Base-by-base conservation (phyloP, 2,113 vertebrate species). In the Boleophthalmus pectinirostris region DNA sequence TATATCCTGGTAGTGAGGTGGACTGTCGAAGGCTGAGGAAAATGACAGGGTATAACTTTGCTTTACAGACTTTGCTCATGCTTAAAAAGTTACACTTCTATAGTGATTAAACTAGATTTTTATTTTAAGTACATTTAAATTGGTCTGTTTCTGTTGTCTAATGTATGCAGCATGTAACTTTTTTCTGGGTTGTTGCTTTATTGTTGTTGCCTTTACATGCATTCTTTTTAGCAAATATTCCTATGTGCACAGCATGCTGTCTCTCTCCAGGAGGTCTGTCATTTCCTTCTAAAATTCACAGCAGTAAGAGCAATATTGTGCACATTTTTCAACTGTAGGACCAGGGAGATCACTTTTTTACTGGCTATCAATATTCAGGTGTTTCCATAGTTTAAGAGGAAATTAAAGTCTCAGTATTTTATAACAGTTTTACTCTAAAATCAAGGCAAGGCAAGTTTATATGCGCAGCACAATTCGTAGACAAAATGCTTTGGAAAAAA, bases 1-100 rank as follows among this genome's bases (percentile, higher is more conserved):
- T 87, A 85, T 92, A 89, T 49, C 33, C 0, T 21, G 51, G 24
- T 68, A 66, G 63, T 61, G 29, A 78, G 69, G 66, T 66, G 14
- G 18, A 58, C 61, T 5, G 66, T 69, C 33, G 65, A 78, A 71
- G 65, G 64, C 67, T 35, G n/a, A 45, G 61, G 23, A 70, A 68
- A 78, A 68, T 74, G 69, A 84, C 78, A 73, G 53, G 68, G 68
- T 53, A 5, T 51, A 5, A 24, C 14, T 24, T 25, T 29, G 25
- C 47, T 64, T 45, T 38, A 23, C 51, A 65, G 11, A 23, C n/a
- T n/a, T n/a, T n/a, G 29, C n/a, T 63, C 29, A 29, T 20, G 60
- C 57, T 25, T 25, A 15, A 8, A 29, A 15, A 16, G 60, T 16
- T 63, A 15, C 8, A 29, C 25, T 18, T 60, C 57, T 60, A 24